A percentile compares a stretch with the other conserved stretches of the same genome.
These are phyloP conservation scores for Bubo blakistoni DNA, from an alignment of 2,113 vertebrate species.

Conservation along the genomic window DNA sequence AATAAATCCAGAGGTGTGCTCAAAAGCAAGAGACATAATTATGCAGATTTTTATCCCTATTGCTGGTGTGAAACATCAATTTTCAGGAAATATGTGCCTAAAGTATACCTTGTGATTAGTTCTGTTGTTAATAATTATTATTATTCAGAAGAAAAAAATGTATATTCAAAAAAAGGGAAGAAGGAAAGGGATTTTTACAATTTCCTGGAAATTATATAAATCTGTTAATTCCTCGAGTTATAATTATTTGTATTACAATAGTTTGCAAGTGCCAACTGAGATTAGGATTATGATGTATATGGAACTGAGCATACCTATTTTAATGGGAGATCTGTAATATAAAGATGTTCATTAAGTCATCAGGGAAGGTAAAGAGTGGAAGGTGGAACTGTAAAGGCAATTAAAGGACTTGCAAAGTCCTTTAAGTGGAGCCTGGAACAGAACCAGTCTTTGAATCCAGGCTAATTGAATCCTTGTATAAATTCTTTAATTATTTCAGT, in stretches of 20 bases:
- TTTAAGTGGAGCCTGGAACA: background rate
- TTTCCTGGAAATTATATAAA: background rate
- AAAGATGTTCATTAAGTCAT: background rate
- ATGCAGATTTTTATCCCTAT: background rate
- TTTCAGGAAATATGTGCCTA: background rate
- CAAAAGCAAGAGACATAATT: background rate
- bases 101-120: background rate
- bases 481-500: conserved; percentile 2
- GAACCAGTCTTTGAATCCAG: background rate
- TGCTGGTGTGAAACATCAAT: background rate
- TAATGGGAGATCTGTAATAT: background rate
- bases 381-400: background rate
- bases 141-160: background rate
- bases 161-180: background rate
- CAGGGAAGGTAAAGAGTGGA: background rate
- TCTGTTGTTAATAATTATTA: background rate
- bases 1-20: background rate
- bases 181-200: background rate
- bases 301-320: background rate
- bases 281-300: background rate
- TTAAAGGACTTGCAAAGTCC: background rate
- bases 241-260: background rate
- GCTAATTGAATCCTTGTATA: conserved; percentile 7
- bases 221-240: background rate
- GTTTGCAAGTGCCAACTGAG: background rate